Evolutionary conservation across 2,888 invertebrate species (phyloP).

Genomic region (Drosophila limbata): DNA sequence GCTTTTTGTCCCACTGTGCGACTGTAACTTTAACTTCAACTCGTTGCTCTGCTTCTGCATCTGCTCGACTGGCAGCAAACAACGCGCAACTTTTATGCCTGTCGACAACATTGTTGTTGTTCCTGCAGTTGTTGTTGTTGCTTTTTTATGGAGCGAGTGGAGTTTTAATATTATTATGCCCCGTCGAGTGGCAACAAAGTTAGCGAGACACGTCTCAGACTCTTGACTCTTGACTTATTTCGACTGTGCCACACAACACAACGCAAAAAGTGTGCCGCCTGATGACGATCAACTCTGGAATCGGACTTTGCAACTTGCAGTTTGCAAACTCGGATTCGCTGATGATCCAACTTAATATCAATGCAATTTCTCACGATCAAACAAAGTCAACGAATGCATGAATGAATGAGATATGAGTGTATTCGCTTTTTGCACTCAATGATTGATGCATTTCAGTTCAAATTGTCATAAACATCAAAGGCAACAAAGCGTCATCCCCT

Average conservation of each 20-base stretch:
- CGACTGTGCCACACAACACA: slow-evolving; percentile 31
- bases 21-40: slow-evolving; percentile 26
- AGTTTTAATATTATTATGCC: slow-evolving; percentile 81
- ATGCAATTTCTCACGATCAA: slow-evolving; percentile 59
- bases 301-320: slow-evolving; percentile 5
- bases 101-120: slow-evolving; percentile 43
- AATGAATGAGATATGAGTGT: slow-evolving; percentile 17
- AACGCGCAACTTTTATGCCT: slow-evolving; percentile 77
- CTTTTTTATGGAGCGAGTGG: slow-evolving; percentile 31
- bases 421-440: slow-evolving; percentile 32
- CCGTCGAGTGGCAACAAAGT: slow-evolving; percentile 65
- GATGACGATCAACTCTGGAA: slow-evolving; percentile 20
- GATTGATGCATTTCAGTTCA: slow-evolving; percentile 67
- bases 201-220: slow-evolving; percentile 57
- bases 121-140: slow-evolving; percentile 8
- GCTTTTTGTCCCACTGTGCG: neutral
- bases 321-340: neutral
- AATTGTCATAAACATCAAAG: slow-evolving; percentile 61
- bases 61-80: slow-evolving; percentile 73
- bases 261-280: slow-evolving; percentile 54
- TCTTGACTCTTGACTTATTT: slow-evolving; percentile 58
- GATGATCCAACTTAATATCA: slow-evolving; percentile 55
- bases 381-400: slow-evolving; percentile 39
- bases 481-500: slow-evolving; percentile 41
- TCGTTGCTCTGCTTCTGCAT: slow-evolving; percentile 43